These are phyloP conservation scores for Zygaena filipendulae DNA, from an alignment of 2,888 invertebrate species.

Conservation along the genomic window DNA sequence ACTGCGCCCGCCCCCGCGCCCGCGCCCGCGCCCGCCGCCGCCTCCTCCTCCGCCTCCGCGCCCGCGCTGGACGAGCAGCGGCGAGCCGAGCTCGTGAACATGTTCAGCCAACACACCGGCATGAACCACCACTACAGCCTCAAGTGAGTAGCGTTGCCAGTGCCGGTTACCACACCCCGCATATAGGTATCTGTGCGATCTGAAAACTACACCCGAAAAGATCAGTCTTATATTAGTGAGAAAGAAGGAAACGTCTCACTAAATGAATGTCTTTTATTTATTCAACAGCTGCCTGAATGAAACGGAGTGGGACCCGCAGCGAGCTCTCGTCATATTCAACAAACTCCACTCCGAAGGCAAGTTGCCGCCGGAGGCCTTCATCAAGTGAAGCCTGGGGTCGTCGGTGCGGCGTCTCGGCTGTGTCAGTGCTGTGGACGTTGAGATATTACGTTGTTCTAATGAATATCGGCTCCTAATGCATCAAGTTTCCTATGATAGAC, in stretches of 20 bases:
- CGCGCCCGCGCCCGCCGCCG: slow-evolving; percentile 20
- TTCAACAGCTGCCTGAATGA: slow-evolving; percentile 84
- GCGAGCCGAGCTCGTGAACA: slow-evolving; percentile 77
- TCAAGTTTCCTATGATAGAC: too few species aligned
- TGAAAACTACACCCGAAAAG: too few species aligned
- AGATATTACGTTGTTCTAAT: too few species aligned
- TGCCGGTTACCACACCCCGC: too few species aligned
- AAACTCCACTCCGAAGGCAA: slow-evolving; percentile 81
- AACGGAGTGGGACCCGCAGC: slow-evolving; percentile 87
- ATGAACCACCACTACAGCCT: slow-evolving; percentile 86
- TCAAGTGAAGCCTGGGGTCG: slow-evolving; percentile 70
- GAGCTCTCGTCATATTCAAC: slow-evolving; percentile 82
- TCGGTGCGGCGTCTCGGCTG: background rate
- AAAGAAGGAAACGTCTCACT: too few species aligned
- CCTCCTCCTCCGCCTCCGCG: slow-evolving; percentile 21
- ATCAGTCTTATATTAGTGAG: too few species aligned
- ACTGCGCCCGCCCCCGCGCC: slow-evolving; percentile 16
- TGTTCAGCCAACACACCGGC: slow-evolving; percentile 79
- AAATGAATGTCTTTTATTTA: too few species aligned
- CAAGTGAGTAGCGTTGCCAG: slow-evolving; percentile 69
- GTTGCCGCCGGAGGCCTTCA: slow-evolving; percentile 86
- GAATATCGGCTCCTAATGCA: too few species aligned
- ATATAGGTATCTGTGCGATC: too few species aligned
- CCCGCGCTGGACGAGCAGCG: slow-evolving; percentile 46
- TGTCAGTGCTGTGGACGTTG: slow-evolving; percentile 10